Percentiles rank a stretch among this genome's conserved stretches.
phyloP scores from a whole-genome alignment of 1,140 invertebrate genomes.

The Eriosoma lanigerum region DNA sequence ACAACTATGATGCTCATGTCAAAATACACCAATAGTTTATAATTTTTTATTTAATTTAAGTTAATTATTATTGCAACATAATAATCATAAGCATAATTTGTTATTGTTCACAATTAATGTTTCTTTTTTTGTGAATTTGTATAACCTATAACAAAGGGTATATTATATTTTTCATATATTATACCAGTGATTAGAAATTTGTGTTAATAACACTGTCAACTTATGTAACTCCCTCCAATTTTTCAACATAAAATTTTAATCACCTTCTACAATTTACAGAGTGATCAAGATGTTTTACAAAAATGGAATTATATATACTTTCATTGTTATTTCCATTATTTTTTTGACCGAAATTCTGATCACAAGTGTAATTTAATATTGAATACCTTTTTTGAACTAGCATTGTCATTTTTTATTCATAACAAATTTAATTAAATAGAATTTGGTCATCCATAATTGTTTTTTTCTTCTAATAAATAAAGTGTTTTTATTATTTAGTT shows the following conservation, averaged over 20 bases:
- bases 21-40: slow-evolving; percentile 52
- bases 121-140: slow-evolving; percentile 12
- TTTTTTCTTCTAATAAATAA: not conserved
- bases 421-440: not conserved
- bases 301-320: no score
- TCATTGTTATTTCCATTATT: no score
- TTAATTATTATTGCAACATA: not conserved
- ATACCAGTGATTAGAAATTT: not conserved
- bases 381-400: no score
- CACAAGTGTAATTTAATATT: no score
- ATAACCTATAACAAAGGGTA: not conserved
- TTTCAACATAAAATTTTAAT: no score
- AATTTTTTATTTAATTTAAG: slow-evolving; percentile 1
- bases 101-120: not conserved
- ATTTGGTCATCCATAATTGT: not conserved
- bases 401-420: not conserved
- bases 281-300: no score
- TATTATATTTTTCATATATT: not conserved
- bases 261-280: no score
- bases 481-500: not conserved
- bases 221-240: not conserved
- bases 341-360: no score
- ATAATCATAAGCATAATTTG: not conserved
- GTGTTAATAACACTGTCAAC: no score
- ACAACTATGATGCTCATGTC: slow-evolving; percentile 53